These are phyloP conservation scores for Diachasma alloeum DNA, from an alignment of 1,140 invertebrate species.

Conservation along the genomic window DNA sequence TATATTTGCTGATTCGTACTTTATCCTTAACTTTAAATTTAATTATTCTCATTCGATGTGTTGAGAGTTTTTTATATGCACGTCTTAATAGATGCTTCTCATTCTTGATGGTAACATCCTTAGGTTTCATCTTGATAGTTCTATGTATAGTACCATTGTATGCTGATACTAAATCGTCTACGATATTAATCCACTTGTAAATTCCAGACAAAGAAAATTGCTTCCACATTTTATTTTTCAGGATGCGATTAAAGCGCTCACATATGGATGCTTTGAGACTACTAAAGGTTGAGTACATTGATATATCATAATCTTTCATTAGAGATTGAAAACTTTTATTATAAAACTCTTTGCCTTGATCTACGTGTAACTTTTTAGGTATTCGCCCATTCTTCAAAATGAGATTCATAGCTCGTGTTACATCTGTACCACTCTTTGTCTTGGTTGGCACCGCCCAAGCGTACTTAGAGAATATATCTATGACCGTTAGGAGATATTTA, in stretches of 20 bases:
- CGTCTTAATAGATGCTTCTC: no score
- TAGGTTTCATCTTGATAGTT: no score
- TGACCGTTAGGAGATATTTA: constrained; percentile 26
- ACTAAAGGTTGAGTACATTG: neutral
- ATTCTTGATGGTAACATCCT: no score
- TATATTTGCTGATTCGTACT: no score
- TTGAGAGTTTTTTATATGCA: no score
- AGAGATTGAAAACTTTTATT: neutral
- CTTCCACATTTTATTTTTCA: neutral
- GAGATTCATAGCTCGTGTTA: constrained; percentile 17
- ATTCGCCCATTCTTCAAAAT: neutral
- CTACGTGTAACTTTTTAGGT: constrained; percentile 20
- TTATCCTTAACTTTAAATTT: no score
- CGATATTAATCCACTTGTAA: no score
- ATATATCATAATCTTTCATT: neutral
- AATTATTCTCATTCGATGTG: no score
- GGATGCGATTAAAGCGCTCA: neutral
- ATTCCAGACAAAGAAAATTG: no score
- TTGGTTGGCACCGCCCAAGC: constrained; percentile 29
- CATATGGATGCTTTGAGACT: neutral
- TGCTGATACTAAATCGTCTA: no score
- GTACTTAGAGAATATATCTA: constrained; percentile 30
- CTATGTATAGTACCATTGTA: no score
- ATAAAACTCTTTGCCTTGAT: constrained; percentile 20
- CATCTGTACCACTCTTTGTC: constrained; percentile 25